Evolutionary conservation across 2,888 invertebrate genomes (phyloP), one percentile per base, ranked within the genome.

Genomic region (Agriopis leucophaearia): DNA sequence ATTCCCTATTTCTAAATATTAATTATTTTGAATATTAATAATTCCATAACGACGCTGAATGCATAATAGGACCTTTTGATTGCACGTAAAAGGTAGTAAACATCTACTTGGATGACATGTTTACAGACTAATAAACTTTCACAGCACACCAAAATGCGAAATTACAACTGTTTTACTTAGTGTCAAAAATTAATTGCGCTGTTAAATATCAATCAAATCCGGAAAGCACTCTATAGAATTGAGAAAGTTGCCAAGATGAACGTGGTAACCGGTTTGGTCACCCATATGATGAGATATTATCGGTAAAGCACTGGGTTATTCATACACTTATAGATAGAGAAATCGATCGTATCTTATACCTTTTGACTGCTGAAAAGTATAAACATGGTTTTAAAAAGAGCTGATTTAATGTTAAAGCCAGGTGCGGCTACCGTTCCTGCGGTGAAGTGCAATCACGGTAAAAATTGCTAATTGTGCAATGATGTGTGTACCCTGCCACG

Each of bases 161-260:
- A 44, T 38, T 38, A 38, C 16, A 57, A 51, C 64, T 16, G 45
- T 38, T 58, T 18, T n/a, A n/a, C n/a, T 36, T 48, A 40, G 54
- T 54, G 15, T 40, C 8, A 52, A 60, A 62, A 59, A 13, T 6
- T 59, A 38, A 63, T 63, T 50, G 44, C 15, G 4, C 54, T 55
- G 48, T 50, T 56, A 51, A 63, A 54, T 69, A 66, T 72, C 63
- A 72, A 76, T 71, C 68, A 72, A 72, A 79, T 74, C 69, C 75
- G 72, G 74, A 81, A 83, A 82, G 75, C 70, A 74, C 78, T 82
- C 77, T 74, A 81, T 80, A 82, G 82, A 75, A 69, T 81, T 70
- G 87, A 85, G 89, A 90, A 91, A 91, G 91, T 90, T 85, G 81
- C 79, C 78, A 84, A 81, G 84, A 85, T 81, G 77, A 78, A 78